Base-by-base conservation (phyloP, 2,888 invertebrate species). In the Eilema depressum region DNA sequence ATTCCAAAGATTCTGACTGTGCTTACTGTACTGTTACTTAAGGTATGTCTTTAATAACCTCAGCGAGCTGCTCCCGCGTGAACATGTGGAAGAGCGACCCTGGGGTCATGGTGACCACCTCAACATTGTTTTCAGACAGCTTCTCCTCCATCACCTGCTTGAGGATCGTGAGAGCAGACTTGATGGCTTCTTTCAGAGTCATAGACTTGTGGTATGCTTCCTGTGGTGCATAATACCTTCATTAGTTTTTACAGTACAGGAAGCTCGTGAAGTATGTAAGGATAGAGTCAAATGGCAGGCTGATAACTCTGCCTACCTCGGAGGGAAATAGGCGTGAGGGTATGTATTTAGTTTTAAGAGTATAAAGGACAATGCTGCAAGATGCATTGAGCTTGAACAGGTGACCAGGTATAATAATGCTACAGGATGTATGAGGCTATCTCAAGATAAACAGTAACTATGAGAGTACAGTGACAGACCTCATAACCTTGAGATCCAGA, bases 61-160 rank as follows among this genome's bases (percentile, higher is more conserved):
- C 97, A 85, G 99, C 98, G 0, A 99, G 97, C 90, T 99, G 98
- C 75, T 98, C 98, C 92, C 98, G 97, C 3, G 97, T 96, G 88
- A 97, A 98, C 98, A 99, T 98, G 84, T 98, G 98, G 95, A 99
- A 99, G 84, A 97, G 95, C 53, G 96, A 95, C 28, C 96, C 96
- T 0, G 98, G 97, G 0, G 98, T 99, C 96, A 99, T 98, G 53
- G 98, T 98, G 91, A 99, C 98, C 79, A 99, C 98, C 95, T 99
- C 99, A 68, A 99, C 99, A 92, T 99, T 99, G 70, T 98, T 98
- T 74, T 99, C 98, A 75, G 98, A 99, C 3, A 99, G 95, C 92
- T 99, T 99, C 91, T 99, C 99, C 90, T 99, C 99, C 99, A 99
- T 99, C 0, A 99, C 99, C 94, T 99, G 99, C 91, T 99, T 99